Evolutionary conservation across 2,888 invertebrate species (phyloP), one percentile per base, ranked within the genome.

Genomic region (Chymomyza amoena): DNA sequence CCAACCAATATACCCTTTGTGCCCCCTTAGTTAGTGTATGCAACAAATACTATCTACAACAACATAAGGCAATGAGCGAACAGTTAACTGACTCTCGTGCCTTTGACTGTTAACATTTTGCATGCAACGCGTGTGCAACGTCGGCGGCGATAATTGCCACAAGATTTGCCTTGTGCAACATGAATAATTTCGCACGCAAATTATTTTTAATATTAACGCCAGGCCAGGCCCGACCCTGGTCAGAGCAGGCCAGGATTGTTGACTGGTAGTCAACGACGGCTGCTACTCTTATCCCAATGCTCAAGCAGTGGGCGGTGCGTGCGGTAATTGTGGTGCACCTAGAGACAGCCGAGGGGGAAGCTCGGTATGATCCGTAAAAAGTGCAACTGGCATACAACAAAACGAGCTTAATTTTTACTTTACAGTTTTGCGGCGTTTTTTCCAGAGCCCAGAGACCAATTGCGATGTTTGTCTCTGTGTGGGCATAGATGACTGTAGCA

Each of bases 101-200:
- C 20, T 57, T 57, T 57, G 61, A 51, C 20, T 61, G 39, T n/a
- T 36, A 64, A 64, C 68, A 82, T 77, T 76, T 66, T 32, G 64
- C 64, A 73, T 73, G 66, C 73, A 66, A 57, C 20, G 45, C 73
- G 67, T 67, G 64, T 78, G 79, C 73, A 62, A 72, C 69, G 62
- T 25, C 59, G 62, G 54, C 75, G 75, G 66, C 65, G 73, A 80
- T 81, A 89, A 89, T 89, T 87, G 86, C 88, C 78, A 68, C 77
- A 89, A 89, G 81, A 89, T 85, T 88, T 85, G 76, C 78, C 77
- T 84, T 71, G 78, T 76, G 76, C 75, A 76, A 78, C 82, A 80
- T 88, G 81, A 81, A 88, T 88, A 81, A 88, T 84, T 84, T 84
- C 76, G 84, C 81, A 79, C 73, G 80, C 78, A 78, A 86, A 88